A percentile compares a stretch with the other conserved stretches of the same genome.
Evolutionary conservation across 2,797 vertebrate genomes (phyloP).

Genomic region (Avahi laniger): DNA sequence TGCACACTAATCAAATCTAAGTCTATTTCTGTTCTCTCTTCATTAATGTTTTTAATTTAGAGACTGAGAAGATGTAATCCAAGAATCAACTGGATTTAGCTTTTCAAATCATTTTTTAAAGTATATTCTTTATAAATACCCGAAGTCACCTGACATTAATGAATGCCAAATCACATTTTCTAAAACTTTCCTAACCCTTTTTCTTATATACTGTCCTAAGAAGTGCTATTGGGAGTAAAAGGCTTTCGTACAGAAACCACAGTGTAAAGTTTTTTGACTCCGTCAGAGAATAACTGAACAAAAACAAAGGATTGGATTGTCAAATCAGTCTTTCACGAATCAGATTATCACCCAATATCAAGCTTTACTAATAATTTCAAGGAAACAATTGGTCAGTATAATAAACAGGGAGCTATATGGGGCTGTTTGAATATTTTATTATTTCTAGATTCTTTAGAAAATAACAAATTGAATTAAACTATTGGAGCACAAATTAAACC

Average conservation of each 20-base stretch:
- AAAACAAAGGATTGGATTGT: not conserved
- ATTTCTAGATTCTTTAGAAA: not conserved
- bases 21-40: not conserved
- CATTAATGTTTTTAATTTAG: not conserved
- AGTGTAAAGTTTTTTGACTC: not conserved
- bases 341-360: not conserved
- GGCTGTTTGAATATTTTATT: not conserved
- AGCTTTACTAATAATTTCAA: not conserved
- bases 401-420: not conserved
- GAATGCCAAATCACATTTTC: not conserved
- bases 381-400: not conserved
- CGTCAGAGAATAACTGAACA: rapidly evolving
- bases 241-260: not conserved
- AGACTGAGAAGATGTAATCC: not conserved
- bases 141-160: not conserved
- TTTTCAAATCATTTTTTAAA: not conserved
- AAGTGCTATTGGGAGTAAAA: not conserved
- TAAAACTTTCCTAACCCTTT: not conserved
- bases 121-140: not conserved
- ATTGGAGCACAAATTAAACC: not conserved
- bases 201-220: not conserved
- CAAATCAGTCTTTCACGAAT: not conserved
- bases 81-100: not conserved
- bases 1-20: not conserved
- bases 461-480: not conserved